Percentiles rank a stretch among this genome's conserved stretches.
Conservation (phyloP, 23 tunicate genomes). For the Clavelina lepadiformis region DNA sequence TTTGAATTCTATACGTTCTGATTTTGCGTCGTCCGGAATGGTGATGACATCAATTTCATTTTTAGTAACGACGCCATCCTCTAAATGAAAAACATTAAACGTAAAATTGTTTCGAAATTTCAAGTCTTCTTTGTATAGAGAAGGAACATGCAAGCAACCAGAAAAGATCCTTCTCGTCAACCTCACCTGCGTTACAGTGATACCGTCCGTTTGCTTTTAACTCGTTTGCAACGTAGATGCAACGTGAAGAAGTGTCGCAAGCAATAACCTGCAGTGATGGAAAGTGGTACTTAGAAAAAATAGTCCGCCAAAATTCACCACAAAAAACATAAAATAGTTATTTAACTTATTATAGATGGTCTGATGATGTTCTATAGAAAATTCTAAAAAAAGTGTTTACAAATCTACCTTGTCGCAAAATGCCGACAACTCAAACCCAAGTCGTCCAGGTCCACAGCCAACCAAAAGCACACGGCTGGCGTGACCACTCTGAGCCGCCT, state of each 20-base stretch:
- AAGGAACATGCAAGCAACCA: background rate
- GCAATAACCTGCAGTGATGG: conserved; percentile 30
- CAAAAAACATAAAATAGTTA: no score
- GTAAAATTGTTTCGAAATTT: background rate
- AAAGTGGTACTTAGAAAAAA: background rate
- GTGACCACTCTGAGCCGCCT: conserved; percentile 24
- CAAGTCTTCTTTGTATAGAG: background rate
- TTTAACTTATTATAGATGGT: no score
- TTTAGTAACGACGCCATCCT: conserved; percentile 6
- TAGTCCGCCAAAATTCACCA: no score
- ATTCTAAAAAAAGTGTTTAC: no score
- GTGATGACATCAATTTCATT: background rate
- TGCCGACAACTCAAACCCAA: conserved; percentile 61
- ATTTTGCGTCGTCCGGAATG: conserved; percentile 20
- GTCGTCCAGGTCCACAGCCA: conserved; percentile 74
- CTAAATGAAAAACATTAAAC: background rate
- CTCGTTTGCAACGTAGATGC: conserved; percentile 61
- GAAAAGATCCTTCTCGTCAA: background rate
- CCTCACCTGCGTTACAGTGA: conserved; percentile 21
- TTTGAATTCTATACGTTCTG: conserved; percentile 35
- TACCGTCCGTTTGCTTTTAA: conserved; percentile 41
- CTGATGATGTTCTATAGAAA: no score
- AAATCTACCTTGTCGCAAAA: conserved; percentile 42
- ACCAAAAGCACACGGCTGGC: conserved; percentile 62
- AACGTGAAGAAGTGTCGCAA: conserved; percentile 64